Percentiles rank a stretch among this genome's conserved stretches.
These are phyloP conservation scores for Melanostigma gelatinosum DNA, from an alignment of 2,113 vertebrate genomes.

Conservation along the genomic window DNA sequence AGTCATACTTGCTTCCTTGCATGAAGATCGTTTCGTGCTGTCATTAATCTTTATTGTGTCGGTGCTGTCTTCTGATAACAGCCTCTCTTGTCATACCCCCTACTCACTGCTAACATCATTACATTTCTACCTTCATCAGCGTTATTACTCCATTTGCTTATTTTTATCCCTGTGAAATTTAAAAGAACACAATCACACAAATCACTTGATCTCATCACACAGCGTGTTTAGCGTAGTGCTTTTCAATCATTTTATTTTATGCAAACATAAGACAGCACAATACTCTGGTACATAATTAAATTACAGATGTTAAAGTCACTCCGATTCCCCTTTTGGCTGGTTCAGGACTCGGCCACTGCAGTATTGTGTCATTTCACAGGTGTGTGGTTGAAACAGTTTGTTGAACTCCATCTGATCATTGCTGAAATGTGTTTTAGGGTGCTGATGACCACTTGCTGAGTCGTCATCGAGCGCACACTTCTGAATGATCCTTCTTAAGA, in stretches of 20 bases:
- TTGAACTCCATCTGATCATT: slow-evolving; percentile 20
- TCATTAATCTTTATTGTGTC: not conserved
- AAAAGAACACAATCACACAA: not conserved
- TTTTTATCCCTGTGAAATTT: not conserved
- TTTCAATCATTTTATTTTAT: slow-evolving; percentile 52
- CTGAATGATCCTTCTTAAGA: slow-evolving; percentile 23
- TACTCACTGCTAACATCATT: not conserved
- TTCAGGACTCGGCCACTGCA: slow-evolving; percentile 8
- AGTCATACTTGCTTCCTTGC: slow-evolving; percentile 13
- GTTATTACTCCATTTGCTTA: not conserved
- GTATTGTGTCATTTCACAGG: not conserved
- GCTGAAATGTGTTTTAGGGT: not conserved
- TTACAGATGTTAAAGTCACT: slow-evolving; percentile 21
- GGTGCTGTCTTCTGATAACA: slow-evolving; percentile 12
- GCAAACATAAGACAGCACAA: slow-evolving; percentile 34
- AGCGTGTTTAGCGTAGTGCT: not conserved
- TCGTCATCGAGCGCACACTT: slow-evolving; percentile 28
- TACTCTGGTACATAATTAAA: not conserved
- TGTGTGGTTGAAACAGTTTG: slow-evolving; percentile 14
- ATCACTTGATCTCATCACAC: not conserved
- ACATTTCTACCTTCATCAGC: not conserved
- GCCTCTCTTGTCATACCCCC: not conserved
- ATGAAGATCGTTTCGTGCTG: not conserved
- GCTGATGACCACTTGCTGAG: slow-evolving; percentile 68
- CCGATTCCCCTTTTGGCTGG: slow-evolving; percentile 28